A percentile compares a stretch with the other conserved stretches of the same genome.
phyloP scores from a whole-genome alignment of 2,113 vertebrate genomes.

The Turdus rufiventris region DNA sequence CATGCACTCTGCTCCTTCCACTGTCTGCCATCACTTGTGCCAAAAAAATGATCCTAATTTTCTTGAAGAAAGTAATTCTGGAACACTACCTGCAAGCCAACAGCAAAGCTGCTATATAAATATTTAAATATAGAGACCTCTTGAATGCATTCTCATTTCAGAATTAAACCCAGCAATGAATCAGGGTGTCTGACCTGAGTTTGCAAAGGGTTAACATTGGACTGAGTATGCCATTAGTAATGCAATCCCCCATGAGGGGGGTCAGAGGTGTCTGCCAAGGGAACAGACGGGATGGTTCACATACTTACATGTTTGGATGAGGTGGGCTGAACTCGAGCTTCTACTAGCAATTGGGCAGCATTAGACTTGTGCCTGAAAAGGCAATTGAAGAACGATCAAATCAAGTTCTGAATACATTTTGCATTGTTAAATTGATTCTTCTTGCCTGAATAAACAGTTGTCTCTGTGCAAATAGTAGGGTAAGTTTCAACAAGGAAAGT shows the following conservation, averaged over 20 bases:
- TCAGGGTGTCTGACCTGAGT: background rate
- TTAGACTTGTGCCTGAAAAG: constrained; percentile 89
- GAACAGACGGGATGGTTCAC: background rate
- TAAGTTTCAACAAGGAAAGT: background rate
- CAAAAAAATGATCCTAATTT: background rate
- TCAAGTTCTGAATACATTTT: background rate
- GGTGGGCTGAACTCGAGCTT: constrained; percentile 90
- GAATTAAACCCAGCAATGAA: background rate
- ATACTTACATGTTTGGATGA: constrained; percentile 86
- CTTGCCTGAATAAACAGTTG: background rate
- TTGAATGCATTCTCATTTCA: background rate
- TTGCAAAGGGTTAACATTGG: background rate
- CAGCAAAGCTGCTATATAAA: background rate
- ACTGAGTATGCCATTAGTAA: background rate
- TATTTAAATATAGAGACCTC: background rate
- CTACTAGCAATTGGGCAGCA: constrained; percentile 90
- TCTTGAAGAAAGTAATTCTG: background rate
- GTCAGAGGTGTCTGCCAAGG: constrained; percentile 40
- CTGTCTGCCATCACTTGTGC: background rate
- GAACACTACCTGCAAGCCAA: background rate
- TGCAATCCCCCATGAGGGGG: background rate
- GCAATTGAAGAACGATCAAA: constrained; percentile 42
- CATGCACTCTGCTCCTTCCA: background rate
- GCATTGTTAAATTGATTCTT: background rate
- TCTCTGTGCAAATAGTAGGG: background rate